Base-by-base conservation (phyloP, 2,888 invertebrate genomes). In the Timema podura region DNA sequence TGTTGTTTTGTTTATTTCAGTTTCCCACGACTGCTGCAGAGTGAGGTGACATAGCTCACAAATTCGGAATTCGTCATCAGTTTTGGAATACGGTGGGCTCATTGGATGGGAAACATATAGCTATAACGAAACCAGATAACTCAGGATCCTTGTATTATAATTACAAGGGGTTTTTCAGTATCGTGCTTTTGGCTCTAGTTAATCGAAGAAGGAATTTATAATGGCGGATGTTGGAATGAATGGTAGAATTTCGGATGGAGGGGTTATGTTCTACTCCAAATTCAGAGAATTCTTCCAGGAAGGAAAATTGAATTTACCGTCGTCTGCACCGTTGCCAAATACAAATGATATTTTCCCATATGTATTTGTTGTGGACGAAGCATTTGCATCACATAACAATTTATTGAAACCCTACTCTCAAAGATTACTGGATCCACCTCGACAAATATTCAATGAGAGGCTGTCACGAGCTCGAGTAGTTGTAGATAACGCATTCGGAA, bases 401-500 rank as follows among this genome's bases (percentile, higher is more conserved):
- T 51, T 51, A 2, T 51, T 51, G 51, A 51, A 51, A 51, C 51
- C 51, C 3, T 51, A 51, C 51, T 51, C 51, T 51, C 51, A 51
- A n/a, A 51, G 51, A n/a, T 30, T 30, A 30, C 30, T 30, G 30
- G 3, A 30, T 2, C 30, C 30, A 30, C 30, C 30, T 30, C 30
- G 30, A 30, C 30, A 30, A 30, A 30, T 51, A 51, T 51, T 51
- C 3, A 51, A 51, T n/a, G 51, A 51, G 51, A 51, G 51, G n/a
- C 3, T 51, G 51, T 51, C 51, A 51, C 51, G 51, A 51, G n/a
- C 51, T 51, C 51, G 51, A n/a, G 51, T 51, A n/a, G 51, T 51
- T 11, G 1, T 2, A 2, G 3, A 2, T 2, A 51, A 51, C 1
- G 51, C 51, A 51, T 51, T 51, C n/a, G 51, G 51, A 2, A 3